These are phyloP conservation scores for Gari tellinella DNA, from an alignment of 2,888 invertebrate species.

Conservation along the genomic window DNA sequence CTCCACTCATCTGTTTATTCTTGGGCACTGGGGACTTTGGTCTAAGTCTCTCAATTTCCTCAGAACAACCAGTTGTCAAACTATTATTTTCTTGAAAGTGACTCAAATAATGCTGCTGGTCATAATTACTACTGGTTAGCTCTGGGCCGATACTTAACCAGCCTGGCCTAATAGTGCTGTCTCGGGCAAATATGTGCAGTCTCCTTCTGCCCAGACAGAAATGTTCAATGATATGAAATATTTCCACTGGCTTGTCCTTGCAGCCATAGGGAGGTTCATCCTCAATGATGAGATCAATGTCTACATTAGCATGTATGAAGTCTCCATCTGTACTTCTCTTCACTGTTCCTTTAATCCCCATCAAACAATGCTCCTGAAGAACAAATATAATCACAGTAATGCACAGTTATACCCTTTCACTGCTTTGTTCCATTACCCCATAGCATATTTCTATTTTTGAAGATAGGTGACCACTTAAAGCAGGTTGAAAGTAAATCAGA, in stretches of 20 bases:
- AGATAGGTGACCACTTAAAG: no score
- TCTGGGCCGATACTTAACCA: constrained; percentile 97
- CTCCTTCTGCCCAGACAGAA: constrained; percentile 97
- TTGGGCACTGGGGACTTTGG: constrained; percentile 99
- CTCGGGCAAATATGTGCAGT: constrained; percentile 97
- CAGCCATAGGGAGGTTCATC: constrained; percentile 98
- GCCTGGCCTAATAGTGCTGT: constrained; percentile 95
- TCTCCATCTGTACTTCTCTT: constrained; percentile 96
- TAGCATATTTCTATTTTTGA: no score
- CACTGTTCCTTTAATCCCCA: constrained; percentile 96
- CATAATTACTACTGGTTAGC: constrained; percentile 97
- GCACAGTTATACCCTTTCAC: no score
- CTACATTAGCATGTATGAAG: constrained; percentile 99
- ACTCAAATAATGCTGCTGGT: constrained; percentile 93
- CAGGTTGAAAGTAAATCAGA: no score
- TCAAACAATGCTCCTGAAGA: constrained; percentile 94
- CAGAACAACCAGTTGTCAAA: constrained; percentile 93
- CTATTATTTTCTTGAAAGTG: constrained; percentile 89
- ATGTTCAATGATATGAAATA: constrained; percentile 99
- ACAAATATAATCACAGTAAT: no score
- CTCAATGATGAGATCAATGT: constrained; percentile 98
- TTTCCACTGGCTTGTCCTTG: constrained; percentile 98
- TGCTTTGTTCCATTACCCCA: no score
- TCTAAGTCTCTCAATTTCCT: constrained; percentile 95
- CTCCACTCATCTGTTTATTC: constrained; percentile 85